A percentile compares a stretch with the other conserved stretches of the same genome.
Evolutionary conservation across 1,140 invertebrate species (phyloP).

Genomic region (Teleopsis dalmanni): DNA sequence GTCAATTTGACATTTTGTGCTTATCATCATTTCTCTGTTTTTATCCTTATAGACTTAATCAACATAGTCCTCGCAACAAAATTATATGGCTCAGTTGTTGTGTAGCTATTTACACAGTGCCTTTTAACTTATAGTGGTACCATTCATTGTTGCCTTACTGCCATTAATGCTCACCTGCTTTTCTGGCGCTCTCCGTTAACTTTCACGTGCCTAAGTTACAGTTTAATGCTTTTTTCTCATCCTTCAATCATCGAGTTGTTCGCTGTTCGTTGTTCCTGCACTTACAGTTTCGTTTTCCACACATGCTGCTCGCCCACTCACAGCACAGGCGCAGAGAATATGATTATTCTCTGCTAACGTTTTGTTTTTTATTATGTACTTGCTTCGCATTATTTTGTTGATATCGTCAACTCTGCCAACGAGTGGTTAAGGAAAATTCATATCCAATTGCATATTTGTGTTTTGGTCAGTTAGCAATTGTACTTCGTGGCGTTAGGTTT

Average conservation of each 20-base stretch:
- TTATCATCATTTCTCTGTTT: constrained; percentile 43
- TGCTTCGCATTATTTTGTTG: not conserved
- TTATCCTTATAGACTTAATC: constrained; percentile 39
- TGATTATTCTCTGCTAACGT: not conserved
- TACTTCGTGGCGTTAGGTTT: constrained; percentile 5
- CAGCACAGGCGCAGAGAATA: not conserved
- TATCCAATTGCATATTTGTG: constrained; percentile 40
- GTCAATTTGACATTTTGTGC: constrained; percentile 19
- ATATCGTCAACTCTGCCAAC: not conserved
- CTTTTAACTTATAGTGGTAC: too few species aligned
- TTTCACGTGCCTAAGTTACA: too few species aligned
- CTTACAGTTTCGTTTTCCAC: too few species aligned
- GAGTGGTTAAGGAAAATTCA: constrained; percentile 14
- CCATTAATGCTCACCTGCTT: not conserved
- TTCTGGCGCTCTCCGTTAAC: not conserved
- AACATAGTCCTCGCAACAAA: not conserved
- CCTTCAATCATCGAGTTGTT: too few species aligned
- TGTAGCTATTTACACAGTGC: too few species aligned
- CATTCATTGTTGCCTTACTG: too few species aligned
- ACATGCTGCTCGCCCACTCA: not conserved
- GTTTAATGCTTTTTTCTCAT: too few species aligned
- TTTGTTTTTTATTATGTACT: not conserved
- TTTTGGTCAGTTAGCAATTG: constrained; percentile 37
- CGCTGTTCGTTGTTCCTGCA: too few species aligned
- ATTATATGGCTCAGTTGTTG: too few species aligned